phyloP scores from a whole-genome alignment of 2,888 invertebrate genomes.

The Eupithecia tripunctaria region DNA sequence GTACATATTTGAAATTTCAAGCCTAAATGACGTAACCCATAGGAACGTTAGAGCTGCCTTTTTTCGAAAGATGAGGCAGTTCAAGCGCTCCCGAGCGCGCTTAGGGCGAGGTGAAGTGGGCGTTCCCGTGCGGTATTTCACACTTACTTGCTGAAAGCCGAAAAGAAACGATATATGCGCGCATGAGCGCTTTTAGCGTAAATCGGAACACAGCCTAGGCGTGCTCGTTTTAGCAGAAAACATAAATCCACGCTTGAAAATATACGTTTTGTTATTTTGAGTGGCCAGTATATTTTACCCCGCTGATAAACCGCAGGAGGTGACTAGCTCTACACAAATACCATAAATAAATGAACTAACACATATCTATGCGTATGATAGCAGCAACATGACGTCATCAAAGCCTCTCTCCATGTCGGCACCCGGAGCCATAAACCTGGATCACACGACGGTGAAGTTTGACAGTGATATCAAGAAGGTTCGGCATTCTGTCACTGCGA shows the following conservation, averaged over 20 bases:
- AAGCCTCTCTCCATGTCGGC: conserved; percentile 93
- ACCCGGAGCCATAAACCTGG: conserved; percentile 93
- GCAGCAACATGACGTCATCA: conserved; percentile 88
- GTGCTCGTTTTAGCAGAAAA: not conserved
- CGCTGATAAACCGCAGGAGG: not conserved
- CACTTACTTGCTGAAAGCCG: too few species aligned
- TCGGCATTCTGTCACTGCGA: conserved; percentile 78
- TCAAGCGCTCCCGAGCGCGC: too few species aligned
- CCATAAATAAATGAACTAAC: conserved; percentile 3
- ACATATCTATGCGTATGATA: conserved; percentile 48
- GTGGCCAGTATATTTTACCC: not conserved
- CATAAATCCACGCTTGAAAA: not conserved
- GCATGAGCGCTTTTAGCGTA: too few species aligned
- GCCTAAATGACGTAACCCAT: too few species aligned
- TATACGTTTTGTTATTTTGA: not conserved
- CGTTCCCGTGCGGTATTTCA: too few species aligned
- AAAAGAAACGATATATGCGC: too few species aligned
- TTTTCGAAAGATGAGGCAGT: too few species aligned
- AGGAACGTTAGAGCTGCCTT: too few species aligned
- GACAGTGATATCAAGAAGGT: conserved; percentile 85
- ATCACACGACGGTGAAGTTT: conserved; percentile 89
- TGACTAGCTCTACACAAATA: not conserved
- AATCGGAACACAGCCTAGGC: not conserved
- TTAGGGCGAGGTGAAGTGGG: too few species aligned
- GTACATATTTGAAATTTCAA: too few species aligned